phyloP scores from a whole-genome alignment of 2,113 vertebrate species.

The Rhea pennata region DNA sequence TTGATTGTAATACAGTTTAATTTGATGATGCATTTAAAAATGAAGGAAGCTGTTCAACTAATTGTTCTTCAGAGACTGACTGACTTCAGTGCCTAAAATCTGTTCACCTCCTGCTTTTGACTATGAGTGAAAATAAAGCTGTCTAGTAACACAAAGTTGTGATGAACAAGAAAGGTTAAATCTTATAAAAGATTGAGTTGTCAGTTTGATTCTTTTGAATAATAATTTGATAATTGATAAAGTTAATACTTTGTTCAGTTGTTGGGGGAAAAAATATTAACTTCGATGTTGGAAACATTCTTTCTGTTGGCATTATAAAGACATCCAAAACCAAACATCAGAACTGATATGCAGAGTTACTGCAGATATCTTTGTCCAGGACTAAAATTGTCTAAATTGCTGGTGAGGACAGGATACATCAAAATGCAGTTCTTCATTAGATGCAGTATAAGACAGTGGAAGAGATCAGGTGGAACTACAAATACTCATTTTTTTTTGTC shows the following conservation, averaged over 20 bases:
- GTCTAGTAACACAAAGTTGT: neutral
- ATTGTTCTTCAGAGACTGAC: neutral
- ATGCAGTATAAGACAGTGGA: accelerated
- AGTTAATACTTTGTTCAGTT: neutral
- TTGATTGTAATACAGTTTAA: neutral
- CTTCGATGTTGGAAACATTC: neutral
- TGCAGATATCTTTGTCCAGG: neutral
- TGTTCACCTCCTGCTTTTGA: neutral
- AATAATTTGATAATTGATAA: neutral
- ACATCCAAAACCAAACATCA: neutral
- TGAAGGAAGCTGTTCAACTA: neutral
- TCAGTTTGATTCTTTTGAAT: neutral
- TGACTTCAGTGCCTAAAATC: neutral
- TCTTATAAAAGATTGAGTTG: neutral
- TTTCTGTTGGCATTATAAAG: neutral
- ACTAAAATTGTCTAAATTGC: neutral
- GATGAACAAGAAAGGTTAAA: neutral
- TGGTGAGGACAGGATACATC: neutral
- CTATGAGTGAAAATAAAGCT: neutral
- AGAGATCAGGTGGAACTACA: neutral
- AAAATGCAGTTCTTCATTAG: neutral
- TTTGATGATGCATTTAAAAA: neutral
- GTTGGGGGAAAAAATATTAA: neutral
- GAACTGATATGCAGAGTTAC: neutral
- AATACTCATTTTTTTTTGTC: accelerated